Evolutionary conservation across 2,888 invertebrate species (phyloP), one percentile per base, ranked within the genome.

Genomic region (Hydrotaea cyrtoneurina): DNA sequence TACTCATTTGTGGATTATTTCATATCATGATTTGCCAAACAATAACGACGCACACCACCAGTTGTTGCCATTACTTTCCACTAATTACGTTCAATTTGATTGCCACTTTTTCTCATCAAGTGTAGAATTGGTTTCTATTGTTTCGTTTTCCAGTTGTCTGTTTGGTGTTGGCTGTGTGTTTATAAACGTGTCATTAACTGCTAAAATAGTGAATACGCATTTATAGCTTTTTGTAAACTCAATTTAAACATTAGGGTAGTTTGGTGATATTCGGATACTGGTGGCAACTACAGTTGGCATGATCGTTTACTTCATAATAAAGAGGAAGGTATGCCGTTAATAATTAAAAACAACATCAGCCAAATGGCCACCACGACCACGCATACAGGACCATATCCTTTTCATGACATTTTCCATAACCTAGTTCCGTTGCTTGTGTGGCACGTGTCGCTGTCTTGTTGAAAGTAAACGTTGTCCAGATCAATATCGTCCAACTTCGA

Each of bases 121-220:
- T 1, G 50, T 0, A 13, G 50, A 50, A 50, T 50, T n/a, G 50
- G 13, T 50, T n/a, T 50, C 3, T 0, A 15, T 8, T 15, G n/a
- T n/a, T 50, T 50, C 13, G n/a, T 50, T 50, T n/a, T 21, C 2
- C 21, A 19, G 11, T 10, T 55, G 55, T 55, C 21, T 55, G 21
- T 21, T 55, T 55, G 1, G 7, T 2, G 7, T 11, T 55, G 55
- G 4, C n/a, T n/a, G n/a, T 21, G 21, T 21, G 39, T 19, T 39
- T 81, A 55, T 78, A n/a, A n/a, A 84, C 81, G 84, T 84, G 72
- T 76, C 80, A 81, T 84, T 81, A 84, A 84, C 78, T 81, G 75
- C 72, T 26, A 76, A 66, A 78, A 84, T 81, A 80, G 80, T 77
- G 74, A 74, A 78, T 74, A 83, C 66, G 80, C 77, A 74, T 78